Evolutionary conservation across 2,797 vertebrate species (phyloP).

Genomic region (Novumbra hubbsi): DNA sequence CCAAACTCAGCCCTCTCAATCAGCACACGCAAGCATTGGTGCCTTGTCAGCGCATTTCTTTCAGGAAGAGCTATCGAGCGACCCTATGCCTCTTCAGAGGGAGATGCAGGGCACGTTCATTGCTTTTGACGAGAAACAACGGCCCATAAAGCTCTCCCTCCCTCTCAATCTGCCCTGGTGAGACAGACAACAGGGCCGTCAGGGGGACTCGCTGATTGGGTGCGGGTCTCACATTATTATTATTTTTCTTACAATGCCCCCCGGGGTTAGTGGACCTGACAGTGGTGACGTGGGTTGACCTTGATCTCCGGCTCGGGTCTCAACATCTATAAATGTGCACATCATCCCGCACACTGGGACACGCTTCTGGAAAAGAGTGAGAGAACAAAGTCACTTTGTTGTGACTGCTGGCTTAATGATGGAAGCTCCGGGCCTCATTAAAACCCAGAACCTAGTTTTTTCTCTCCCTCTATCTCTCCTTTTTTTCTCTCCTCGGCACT

Average conservation of each 20-base stretch:
- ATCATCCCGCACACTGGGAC: neutral
- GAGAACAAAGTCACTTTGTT: constrained; percentile 46
- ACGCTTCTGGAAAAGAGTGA: constrained; percentile 13
- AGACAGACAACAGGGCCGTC: neutral
- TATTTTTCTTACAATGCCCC: neutral
- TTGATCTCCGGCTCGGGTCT: constrained; percentile 37
- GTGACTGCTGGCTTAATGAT: constrained; percentile 46
- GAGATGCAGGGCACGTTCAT: neutral
- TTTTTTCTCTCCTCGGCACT: constrained; percentile 5
- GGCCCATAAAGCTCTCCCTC: constrained; percentile 3
- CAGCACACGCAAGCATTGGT: constrained; percentile 3
- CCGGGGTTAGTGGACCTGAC: constrained; percentile 20
- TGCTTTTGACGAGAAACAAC: neutral
- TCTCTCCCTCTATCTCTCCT: neutral
- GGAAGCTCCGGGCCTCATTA: constrained; percentile 42
- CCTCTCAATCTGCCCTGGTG: neutral
- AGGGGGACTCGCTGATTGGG: constrained; percentile 14
- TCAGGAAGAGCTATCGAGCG: constrained; percentile 9
- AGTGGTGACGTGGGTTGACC: constrained; percentile 20
- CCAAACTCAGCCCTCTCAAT: neutral
- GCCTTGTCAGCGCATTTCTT: constrained; percentile 20
- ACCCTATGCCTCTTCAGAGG: constrained; percentile 16
- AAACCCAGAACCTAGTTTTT: constrained; percentile 20
- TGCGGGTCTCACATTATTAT: neutral
- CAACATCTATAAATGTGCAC: constrained; percentile 21